A percentile compares a stretch with the other conserved stretches of the same genome.
Evolutionary conservation across 1,140 invertebrate genomes (phyloP).

Genomic region (Drosophila pandora): DNA sequence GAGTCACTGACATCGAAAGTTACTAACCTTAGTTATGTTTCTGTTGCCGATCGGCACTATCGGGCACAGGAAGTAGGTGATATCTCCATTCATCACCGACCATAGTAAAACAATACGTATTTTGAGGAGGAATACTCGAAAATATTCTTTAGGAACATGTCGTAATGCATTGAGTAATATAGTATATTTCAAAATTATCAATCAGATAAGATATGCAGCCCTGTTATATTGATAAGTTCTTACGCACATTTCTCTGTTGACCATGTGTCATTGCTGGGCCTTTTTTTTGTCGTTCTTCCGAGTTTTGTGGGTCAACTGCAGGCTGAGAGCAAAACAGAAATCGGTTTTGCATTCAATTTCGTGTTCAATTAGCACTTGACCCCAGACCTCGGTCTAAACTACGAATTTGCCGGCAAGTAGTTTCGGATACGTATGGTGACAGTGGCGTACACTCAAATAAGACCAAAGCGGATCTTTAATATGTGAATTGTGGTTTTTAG

Average conservation of each 20-base stretch:
- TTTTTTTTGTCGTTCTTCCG: constrained; percentile 26
- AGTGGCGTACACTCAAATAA: background rate
- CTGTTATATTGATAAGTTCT: background rate
- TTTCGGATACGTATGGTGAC: constrained; percentile 32
- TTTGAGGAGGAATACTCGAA: background rate
- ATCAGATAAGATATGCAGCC: constrained; percentile 19
- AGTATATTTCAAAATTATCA: background rate
- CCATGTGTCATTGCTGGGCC: constrained; percentile 9
- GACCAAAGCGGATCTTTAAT: background rate
- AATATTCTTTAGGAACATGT: background rate
- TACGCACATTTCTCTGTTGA: constrained; percentile 11
- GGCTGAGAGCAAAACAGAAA: constrained; percentile 27
- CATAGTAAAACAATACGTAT: background rate
- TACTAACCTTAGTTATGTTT: constrained; percentile 61
- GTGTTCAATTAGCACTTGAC: constrained; percentile 70
- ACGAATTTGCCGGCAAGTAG: constrained; percentile 27
- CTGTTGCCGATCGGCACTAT: constrained; percentile 13
- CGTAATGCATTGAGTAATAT: constrained; percentile 33
- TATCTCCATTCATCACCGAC: constrained; percentile 22
- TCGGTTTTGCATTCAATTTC: constrained; percentile 59
- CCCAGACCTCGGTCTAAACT: constrained; percentile 53
- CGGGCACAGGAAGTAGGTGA: constrained; percentile 17
- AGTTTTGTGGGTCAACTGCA: constrained; percentile 34
- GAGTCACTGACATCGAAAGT: constrained; percentile 68
- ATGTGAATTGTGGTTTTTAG: background rate